Evolutionary conservation across 92 coral and sea anemone species (phyloP), one percentile per base, ranked within the genome.

Genomic region (Actinostola sp.): DNA sequence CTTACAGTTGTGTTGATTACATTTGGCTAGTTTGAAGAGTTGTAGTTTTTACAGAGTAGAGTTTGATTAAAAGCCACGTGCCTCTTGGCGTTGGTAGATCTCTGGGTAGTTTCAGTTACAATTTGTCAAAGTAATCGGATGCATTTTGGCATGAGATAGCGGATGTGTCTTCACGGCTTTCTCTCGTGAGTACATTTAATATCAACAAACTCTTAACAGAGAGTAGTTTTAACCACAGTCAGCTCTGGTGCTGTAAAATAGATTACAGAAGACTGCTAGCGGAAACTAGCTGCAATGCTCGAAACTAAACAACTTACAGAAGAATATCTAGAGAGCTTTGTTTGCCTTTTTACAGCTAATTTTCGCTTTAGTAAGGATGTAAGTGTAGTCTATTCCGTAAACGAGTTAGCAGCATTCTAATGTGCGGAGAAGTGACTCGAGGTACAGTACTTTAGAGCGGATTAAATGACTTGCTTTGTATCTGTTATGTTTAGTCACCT

Each of bases 201-300:
- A 73, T 73, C 79, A 73, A 73, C 79, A 73, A 49, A 73, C 61
- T 14, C 58, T 59, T 61, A 59, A 59, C 45, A 25, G n/a, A 30
- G 26, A 19, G 51, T 33, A n/a, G 34, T 33, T 36, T 60, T 35
- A 36, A 36, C 42, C 11, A 4, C 4, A 36, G 42, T 4, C 42
- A 36, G 42, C 6, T 11, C 42, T 36, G 11, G 4, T 4, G 42
- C 11, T 4, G 42, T 36, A 36, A 36, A 36, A 36, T 4, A 4
- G 11, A 11, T 36, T 36, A 4, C 42, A 36, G 42, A 36, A 36
- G 42, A 17, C 21, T 27, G 28, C 39, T 57, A 27, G 42, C 39
- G 63, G 63, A 57, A 57, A 57, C 63, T 13, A 30, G 36, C 27
- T 1, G 27, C 26, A 57, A 57, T 27, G 38, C 26, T 25, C 31